These are phyloP conservation scores for Coleophora deauratella DNA, from an alignment of 2,888 invertebrate genomes.

Conservation along the genomic window DNA sequence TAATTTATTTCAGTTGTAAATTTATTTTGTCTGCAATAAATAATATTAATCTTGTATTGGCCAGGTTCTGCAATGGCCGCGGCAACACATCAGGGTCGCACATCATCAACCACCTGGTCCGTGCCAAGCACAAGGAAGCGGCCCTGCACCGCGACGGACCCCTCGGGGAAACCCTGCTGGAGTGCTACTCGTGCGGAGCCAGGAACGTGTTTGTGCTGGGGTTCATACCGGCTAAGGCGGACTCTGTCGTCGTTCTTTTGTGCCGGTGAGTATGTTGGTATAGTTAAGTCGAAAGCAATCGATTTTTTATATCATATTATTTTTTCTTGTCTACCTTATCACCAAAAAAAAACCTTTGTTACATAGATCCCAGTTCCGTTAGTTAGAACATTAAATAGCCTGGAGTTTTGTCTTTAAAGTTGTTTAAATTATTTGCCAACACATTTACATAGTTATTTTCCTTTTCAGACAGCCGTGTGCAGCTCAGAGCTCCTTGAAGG, in stretches of 20 bases:
- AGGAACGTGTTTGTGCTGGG: slow-evolving; percentile 98
- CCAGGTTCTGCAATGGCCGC: slow-evolving; percentile 95
- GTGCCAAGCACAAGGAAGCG: slow-evolving; percentile 99
- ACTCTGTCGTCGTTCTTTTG: slow-evolving; percentile 96
- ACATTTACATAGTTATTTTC: no score
- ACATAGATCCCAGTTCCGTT: no score
- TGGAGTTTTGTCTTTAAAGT: no score
- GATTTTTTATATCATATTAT: no score
- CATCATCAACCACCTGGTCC: slow-evolving; percentile 98
- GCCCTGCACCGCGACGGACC: slow-evolving; percentile 98
- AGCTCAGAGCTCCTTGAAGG: slow-evolving; percentile 96
- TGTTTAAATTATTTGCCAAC: neutral
- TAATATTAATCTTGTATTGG: no score
- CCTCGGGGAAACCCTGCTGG: slow-evolving; percentile 96
- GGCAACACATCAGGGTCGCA: slow-evolving; percentile 99
- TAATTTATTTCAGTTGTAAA: no score
- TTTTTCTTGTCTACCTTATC: no score
- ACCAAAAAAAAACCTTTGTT: no score
- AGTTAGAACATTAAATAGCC: no score
- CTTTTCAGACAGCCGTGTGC: slow-evolving; percentile 91
- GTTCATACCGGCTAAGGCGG: slow-evolving; percentile 99
- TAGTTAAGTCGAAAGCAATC: neutral
- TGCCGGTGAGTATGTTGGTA: slow-evolving; percentile 79
- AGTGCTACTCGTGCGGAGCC: slow-evolving; percentile 99
- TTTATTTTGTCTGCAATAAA: no score